Evolutionary conservation across 2,113 vertebrate species (phyloP).

Genomic region (Setophaga kirtlandii): DNA sequence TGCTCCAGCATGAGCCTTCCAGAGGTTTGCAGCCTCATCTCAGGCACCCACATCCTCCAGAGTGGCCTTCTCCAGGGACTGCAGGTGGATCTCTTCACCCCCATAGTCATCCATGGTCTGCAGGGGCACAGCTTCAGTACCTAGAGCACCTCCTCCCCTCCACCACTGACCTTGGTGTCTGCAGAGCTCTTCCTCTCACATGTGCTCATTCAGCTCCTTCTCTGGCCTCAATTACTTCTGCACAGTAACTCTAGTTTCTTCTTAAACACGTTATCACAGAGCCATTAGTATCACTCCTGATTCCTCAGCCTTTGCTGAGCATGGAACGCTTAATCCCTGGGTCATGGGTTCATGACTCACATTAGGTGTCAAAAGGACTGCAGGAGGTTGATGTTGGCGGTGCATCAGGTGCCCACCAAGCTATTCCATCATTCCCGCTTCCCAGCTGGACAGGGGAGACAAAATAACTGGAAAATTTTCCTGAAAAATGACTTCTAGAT

Average conservation of each 20-base stretch:
- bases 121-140: neutral
- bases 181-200: neutral
- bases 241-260: neutral
- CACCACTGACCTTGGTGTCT: neutral
- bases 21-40: neutral
- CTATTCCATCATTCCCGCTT: neutral
- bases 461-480: neutral
- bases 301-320: neutral
- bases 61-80: neutral
- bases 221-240: neutral
- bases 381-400: fast-evolving
- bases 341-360: neutral
- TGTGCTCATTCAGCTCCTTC: neutral
- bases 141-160: neutral
- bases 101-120: neutral
- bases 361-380: neutral
- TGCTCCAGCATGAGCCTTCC: neutral
- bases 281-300: neutral
- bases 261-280: neutral
- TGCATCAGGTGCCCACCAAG: neutral
- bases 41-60: neutral
- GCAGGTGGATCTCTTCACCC: neutral
- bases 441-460: neutral
- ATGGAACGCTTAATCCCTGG: neutral
- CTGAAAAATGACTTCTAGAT: neutral